Conservation (phyloP, 2,113 vertebrate species). For the Tachysurus fulvidraco region DNA sequence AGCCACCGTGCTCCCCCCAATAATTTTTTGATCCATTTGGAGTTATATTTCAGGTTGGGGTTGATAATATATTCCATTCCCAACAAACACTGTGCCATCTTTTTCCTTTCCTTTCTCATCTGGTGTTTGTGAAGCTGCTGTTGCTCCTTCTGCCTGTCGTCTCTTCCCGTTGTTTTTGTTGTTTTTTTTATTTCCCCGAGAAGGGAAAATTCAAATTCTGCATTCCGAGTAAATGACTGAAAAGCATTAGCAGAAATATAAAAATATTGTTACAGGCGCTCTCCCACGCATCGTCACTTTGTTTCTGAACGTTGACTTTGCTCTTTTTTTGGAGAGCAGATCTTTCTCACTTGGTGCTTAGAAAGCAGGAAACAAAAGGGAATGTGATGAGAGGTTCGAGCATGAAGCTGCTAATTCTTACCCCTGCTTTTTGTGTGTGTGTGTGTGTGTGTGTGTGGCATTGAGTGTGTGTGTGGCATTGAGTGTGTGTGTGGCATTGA, state of each 20-base stretch:
- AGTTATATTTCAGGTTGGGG: not conserved
- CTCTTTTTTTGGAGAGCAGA: constrained; percentile 54
- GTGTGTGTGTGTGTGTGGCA: constrained; percentile 28
- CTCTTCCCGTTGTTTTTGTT: not conserved
- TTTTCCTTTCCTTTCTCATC: not conserved
- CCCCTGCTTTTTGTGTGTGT: not conserved
- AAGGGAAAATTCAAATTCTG: constrained; percentile 65
- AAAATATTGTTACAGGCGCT: constrained; percentile 69
- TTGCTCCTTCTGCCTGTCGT: not conserved
- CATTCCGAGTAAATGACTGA: constrained; percentile 74
- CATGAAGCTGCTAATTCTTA: constrained; percentile 32
- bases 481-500: constrained; percentile 16
- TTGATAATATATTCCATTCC: not conserved
- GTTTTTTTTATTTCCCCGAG: not conserved
- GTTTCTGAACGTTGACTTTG: constrained; percentile 75
- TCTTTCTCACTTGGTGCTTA: constrained; percentile 43
- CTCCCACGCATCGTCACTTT: constrained; percentile 73
- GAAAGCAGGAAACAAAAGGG: constrained; percentile 31
- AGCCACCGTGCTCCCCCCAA: too few relatives aligned
- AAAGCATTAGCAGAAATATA: constrained; percentile 72
- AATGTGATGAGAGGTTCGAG: constrained; percentile 27
- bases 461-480: not conserved
- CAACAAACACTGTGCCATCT: not conserved
- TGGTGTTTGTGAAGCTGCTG: not conserved
- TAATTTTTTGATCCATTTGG: not conserved